Evolutionary conservation across 2,797 vertebrate genomes (phyloP), one percentile per base, ranked within the genome.

Genomic region (Clarias fuscus): DNA sequence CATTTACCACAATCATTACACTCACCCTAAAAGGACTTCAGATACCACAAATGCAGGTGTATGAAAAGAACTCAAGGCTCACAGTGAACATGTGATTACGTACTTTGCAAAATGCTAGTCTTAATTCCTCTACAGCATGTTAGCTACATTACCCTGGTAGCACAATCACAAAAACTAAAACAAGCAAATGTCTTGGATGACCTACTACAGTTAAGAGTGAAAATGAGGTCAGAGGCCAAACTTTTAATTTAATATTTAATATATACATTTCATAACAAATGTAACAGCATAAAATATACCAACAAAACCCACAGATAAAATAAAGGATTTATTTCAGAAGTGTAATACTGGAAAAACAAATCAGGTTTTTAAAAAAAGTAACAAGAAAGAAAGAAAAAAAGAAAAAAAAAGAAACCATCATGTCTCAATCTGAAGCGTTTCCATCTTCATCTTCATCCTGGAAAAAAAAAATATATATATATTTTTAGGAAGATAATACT

Each of bases 391-490:
- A 64, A 7, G 7, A 65, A 33, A 43, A 30, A 68, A 22, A 11
- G 43, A 15, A 0, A 2, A 59, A 53, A 7, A 2, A 20, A 56
- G 15, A 18, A 2, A 22, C 27, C 0, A 40, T 56, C 13, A 30
- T 7, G 43, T 85, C 56, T 89, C 91, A 95, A 88, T 95, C 95
- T 0, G 95, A 95, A 61, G 90, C 88, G 22, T 94, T 94, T 77
- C 91, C 92, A 73, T 89, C 90, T 53, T 93, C 93, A 85, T 92
- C 92, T 75, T 90, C 92, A 84, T 93, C 94, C 95, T 96, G 90
- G n/a, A 11, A 81, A 18, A 59, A 2, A 67, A 86, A 75, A 86
- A 10, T 30, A 30, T 30, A 30, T 30, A 30, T 30, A 71, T 81
- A 7, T 8, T 86, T 78, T 2, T 0, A 87, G 70, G 84, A 59